phyloP scores from a whole-genome alignment of 2,113 vertebrate genomes.

The Planiliza haematocheilus region DNA sequence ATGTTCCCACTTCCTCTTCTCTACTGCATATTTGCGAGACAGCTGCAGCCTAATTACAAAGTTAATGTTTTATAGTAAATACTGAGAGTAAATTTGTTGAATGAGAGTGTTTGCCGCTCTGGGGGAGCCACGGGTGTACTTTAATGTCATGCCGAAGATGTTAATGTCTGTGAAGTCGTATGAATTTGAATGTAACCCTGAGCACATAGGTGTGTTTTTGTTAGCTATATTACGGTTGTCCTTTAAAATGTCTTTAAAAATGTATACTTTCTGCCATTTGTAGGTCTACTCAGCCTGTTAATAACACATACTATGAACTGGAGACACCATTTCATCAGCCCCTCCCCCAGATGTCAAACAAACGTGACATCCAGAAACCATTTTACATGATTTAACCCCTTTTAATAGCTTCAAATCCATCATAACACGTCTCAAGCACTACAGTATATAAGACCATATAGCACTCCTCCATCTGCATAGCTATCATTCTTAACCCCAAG shows the following conservation, averaged over 20 bases:
- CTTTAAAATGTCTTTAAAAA: constrained; percentile 3
- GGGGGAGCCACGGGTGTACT: background rate
- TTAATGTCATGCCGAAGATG: constrained; percentile 4
- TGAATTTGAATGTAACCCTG: background rate
- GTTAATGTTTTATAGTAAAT: too few species aligned
- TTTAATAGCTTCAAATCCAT: too few species aligned
- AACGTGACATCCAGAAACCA: too few species aligned
- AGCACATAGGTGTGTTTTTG: background rate
- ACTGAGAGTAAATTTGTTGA: too few species aligned
- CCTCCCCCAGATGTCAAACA: background rate
- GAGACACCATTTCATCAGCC: background rate
- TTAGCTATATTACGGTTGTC: background rate
- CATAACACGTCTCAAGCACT: too few species aligned
- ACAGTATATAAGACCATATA: too few species aligned
- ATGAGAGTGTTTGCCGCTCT: too few species aligned
- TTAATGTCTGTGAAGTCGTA: background rate
- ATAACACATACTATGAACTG: background rate
- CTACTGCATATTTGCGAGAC: background rate
- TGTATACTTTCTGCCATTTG: background rate
- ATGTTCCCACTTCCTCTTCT: background rate
- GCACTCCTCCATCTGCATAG: too few species aligned
- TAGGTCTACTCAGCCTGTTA: background rate
- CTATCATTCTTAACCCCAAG: too few species aligned
- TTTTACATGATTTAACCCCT: too few species aligned
- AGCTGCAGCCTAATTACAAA: too few species aligned